Percentiles rank a stretch among this genome's conserved stretches.
phyloP scores from a whole-genome alignment of 2,888 invertebrate genomes.

The Stratiomys singularior region DNA sequence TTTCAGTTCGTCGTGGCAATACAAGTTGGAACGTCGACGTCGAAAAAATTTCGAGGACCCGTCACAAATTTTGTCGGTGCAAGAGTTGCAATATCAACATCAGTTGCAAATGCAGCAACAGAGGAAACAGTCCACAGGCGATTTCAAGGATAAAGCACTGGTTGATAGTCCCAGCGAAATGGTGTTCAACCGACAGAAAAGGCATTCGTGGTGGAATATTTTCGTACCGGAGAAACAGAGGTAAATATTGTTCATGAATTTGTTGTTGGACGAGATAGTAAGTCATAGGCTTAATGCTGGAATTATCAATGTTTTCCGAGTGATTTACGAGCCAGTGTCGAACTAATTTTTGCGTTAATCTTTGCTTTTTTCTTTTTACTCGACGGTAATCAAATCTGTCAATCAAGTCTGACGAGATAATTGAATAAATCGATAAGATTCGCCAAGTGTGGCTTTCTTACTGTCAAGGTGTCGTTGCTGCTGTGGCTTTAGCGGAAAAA shows the following conservation, averaged over 20 bases:
- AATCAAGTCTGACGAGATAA: too few relatives aligned
- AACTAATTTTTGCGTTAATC: too few relatives aligned
- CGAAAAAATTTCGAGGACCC: slow-evolving; percentile 62
- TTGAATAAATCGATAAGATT: too few relatives aligned
- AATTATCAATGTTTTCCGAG: background rate
- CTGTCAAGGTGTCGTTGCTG: too few relatives aligned
- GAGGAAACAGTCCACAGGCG: slow-evolving; percentile 28
- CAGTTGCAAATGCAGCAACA: slow-evolving; percentile 4
- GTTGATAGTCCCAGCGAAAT: background rate
- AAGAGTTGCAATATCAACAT: slow-evolving; percentile 11
- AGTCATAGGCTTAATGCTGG: background rate
- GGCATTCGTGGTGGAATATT: slow-evolving; percentile 91
- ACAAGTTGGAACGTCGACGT: slow-evolving; percentile 64
- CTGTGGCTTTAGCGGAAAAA: too few relatives aligned
- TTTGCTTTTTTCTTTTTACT: too few relatives aligned
- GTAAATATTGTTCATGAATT: slow-evolving; percentile 61
- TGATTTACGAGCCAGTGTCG: background rate
- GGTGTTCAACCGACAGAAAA: slow-evolving; percentile 68
- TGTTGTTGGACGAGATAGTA: background rate
- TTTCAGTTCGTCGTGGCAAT: slow-evolving; percentile 60
- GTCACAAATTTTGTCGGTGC: slow-evolving; percentile 31
- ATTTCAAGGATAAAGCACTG: slow-evolving; percentile 7
- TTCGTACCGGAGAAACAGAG: slow-evolving; percentile 82
- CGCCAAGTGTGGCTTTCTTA: too few relatives aligned
- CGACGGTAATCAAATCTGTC: too few relatives aligned